A percentile compares a stretch with the other conserved stretches of the same genome.
Evolutionary conservation across 2,888 invertebrate genomes (phyloP).

Genomic region (Heliconius charithonia): DNA sequence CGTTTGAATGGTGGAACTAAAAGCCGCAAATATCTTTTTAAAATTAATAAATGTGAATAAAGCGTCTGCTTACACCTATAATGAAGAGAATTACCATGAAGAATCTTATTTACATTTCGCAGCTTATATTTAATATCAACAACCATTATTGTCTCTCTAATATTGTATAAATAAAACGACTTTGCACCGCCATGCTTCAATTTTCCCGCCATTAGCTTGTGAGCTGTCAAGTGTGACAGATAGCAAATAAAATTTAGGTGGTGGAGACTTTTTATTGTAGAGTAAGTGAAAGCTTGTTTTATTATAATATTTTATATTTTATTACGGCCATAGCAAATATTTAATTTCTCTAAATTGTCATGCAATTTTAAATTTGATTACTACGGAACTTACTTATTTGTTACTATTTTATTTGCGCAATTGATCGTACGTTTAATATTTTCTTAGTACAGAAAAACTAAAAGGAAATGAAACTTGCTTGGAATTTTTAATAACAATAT

Average conservation of each 20-base stretch:
- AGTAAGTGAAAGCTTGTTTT: conserved; percentile 23
- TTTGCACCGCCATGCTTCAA: conserved; percentile 24
- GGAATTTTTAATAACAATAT: no score
- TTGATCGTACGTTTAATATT: no score
- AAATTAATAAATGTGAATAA: neutral
- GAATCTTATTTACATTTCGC: conserved; percentile 14
- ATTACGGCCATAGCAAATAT: neutral
- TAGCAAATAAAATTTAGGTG: neutral
- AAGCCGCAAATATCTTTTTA: neutral
- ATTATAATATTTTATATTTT: neutral
- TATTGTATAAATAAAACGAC: conserved; percentile 29
- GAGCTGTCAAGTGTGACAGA: conserved; percentile 41
- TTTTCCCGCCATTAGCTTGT: conserved; percentile 38
- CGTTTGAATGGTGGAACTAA: neutral
- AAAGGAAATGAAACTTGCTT: no score
- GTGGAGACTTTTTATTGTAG: conserved; percentile 1
- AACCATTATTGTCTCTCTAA: conserved; percentile 37
- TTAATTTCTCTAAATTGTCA: no score
- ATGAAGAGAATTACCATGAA: neutral
- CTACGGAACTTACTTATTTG: no score
- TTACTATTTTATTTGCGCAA: no score
- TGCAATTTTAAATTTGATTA: no score
- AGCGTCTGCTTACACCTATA: neutral
- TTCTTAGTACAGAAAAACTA: no score
- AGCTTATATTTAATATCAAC: conserved; percentile 25